Conservation (phyloP, 1,140 invertebrate genomes). For the Caenorhabditis remanei region DNA sequence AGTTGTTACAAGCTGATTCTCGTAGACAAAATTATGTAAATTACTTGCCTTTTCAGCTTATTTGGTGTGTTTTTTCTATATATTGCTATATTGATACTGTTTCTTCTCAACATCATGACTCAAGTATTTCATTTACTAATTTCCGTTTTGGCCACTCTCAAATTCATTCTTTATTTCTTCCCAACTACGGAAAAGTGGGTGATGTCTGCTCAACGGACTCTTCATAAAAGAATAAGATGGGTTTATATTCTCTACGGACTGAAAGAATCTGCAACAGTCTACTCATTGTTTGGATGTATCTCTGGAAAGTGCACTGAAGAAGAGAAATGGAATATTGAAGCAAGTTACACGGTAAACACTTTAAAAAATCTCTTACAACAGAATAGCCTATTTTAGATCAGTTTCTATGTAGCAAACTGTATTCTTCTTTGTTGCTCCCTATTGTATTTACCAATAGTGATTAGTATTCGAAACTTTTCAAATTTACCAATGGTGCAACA, state of each 20-base stretch:
- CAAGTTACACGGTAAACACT: background rate
- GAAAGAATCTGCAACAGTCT: background rate
- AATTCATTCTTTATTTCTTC: constrained; percentile 6
- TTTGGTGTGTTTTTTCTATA: background rate
- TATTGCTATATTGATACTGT: background rate
- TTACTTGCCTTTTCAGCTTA: background rate
- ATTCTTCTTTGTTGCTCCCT: background rate
- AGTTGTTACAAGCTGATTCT: too few species aligned
- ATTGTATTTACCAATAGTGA: background rate
- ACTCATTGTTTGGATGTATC: background rate
- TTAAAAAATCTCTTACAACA: background rate
- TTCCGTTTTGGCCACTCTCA: background rate
- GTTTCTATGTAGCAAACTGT: background rate
- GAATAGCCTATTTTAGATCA: background rate
- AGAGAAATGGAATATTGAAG: background rate
- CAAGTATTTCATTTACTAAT: constrained; percentile 19
- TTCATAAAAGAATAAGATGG: background rate
- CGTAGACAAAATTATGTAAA: background rate
- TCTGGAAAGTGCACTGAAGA: background rate
- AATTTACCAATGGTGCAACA: background rate
- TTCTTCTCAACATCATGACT: background rate
- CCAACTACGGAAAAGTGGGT: background rate
- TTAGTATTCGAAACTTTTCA: background rate
- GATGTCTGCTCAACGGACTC: background rate
- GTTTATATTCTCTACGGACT: background rate